These are phyloP conservation scores for Brenthis ino DNA, from an alignment of 2,888 invertebrate species.

Conservation along the genomic window DNA sequence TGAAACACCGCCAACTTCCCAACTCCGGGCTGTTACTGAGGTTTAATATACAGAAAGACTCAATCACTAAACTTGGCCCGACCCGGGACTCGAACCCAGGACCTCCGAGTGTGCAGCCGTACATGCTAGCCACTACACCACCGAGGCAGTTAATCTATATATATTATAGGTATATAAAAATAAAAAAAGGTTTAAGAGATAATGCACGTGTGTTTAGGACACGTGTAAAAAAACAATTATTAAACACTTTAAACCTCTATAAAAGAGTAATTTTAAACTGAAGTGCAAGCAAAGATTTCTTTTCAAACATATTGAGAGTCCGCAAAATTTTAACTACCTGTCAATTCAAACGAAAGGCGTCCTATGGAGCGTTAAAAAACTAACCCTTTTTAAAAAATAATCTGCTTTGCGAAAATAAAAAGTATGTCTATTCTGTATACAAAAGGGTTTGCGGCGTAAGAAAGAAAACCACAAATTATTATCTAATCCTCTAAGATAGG, in stretches of 20 bases:
- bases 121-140: too few relatives aligned
- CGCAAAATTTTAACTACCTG: slow-evolving; percentile 32
- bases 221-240: neutral
- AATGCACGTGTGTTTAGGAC: too few relatives aligned
- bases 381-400: slow-evolving; percentile 73
- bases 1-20: too few relatives aligned
- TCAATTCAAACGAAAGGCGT: slow-evolving; percentile 31
- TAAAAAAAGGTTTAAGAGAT: too few relatives aligned
- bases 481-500: slow-evolving; percentile 57
- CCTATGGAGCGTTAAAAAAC: slow-evolving; percentile 53
- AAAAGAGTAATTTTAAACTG: slow-evolving; percentile 10
- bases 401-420: slow-evolving; percentile 72
- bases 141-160: too few relatives aligned
- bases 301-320: slow-evolving; percentile 26
- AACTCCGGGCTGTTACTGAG: too few relatives aligned
- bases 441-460: slow-evolving; percentile 59
- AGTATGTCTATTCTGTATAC: slow-evolving; percentile 33
- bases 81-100: too few relatives aligned
- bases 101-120: too few relatives aligned
- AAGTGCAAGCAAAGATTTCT: slow-evolving; percentile 16
- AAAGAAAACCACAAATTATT: slow-evolving; percentile 64
- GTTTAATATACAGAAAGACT: too few relatives aligned
- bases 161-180: too few relatives aligned
- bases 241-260: neutral
- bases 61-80: too few relatives aligned